A percentile compares a stretch with the other conserved stretches of the same genome.
Conservation (phyloP, 2,797 vertebrate species). For the Pterois miles region DNA sequence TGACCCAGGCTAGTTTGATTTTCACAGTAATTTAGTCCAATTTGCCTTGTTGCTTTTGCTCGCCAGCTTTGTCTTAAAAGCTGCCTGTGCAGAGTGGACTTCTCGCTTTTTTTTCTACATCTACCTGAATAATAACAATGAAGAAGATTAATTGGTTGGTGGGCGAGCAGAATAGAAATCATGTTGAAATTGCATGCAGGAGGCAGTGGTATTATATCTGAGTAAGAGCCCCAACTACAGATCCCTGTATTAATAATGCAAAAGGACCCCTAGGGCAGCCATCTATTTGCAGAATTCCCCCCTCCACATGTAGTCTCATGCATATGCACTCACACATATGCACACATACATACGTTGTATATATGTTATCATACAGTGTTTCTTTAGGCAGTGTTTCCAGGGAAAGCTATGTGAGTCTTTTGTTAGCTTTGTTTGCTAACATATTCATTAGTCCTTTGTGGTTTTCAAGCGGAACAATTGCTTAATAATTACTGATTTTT, state of each 20-base stretch:
- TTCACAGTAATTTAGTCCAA: conserved; percentile 41
- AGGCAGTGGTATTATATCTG: conserved; percentile 73
- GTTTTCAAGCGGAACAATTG: conserved; percentile 28
- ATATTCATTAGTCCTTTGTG: conserved; percentile 45
- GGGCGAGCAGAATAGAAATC: conserved; percentile 69
- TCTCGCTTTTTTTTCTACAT: conserved; percentile 41
- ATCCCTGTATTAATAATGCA: conserved; percentile 82
- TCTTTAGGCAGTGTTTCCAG: conserved; percentile 42
- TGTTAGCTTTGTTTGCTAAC: conserved; percentile 41
- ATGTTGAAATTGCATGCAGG: conserved; percentile 63
- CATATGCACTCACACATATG: conserved; percentile 15
- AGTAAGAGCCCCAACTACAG: conserved; percentile 67
- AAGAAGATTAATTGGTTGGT: conserved; percentile 67
- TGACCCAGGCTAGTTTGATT: conserved; percentile 35
- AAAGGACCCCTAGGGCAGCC: conserved; percentile 70
- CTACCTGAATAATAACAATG: conserved; percentile 62
- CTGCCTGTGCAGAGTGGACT: conserved; percentile 28
- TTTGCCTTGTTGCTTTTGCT: conserved; percentile 35
- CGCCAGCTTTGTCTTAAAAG: conserved; percentile 47
- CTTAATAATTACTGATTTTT: conserved; percentile 27
- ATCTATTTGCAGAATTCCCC: conserved; percentile 71
- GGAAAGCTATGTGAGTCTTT: conserved; percentile 27
- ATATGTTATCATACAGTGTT: conserved; percentile 43
- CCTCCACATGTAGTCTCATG: conserved; percentile 12
- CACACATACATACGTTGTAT: conserved; percentile 14